phyloP scores from a whole-genome alignment of 2,113 vertebrate species.

The Etheostoma spectabile region DNA sequence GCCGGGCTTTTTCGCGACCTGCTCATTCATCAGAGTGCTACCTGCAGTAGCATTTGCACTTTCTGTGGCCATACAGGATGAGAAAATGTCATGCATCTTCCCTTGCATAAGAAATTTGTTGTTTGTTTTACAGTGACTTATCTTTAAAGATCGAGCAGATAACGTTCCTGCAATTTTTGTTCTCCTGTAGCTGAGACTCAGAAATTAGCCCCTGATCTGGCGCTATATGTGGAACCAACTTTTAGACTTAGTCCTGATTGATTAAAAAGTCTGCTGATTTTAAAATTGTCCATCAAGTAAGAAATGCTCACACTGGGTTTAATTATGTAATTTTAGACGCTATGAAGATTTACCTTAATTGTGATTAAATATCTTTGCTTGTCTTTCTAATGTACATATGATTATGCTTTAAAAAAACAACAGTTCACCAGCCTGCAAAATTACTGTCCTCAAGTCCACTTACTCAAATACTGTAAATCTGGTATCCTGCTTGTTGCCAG shows the following conservation, averaged over 20 bases:
- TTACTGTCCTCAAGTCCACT: neutral
- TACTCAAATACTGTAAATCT: neutral
- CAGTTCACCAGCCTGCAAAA: neutral
- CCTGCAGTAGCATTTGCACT: conserved; percentile 54
- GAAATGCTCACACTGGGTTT: neutral
- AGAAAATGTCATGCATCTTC: neutral
- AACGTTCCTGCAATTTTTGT: conserved; percentile 6
- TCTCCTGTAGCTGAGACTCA: neutral
- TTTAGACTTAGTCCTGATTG: neutral
- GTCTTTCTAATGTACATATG: neutral
- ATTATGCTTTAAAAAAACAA: too few species aligned
- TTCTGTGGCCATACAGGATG: conserved; percentile 6
- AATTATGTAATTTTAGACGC: neutral
- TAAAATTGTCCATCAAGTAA: neutral
- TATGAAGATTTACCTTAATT: neutral
- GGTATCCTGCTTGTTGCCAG: neutral
- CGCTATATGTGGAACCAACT: neutral
- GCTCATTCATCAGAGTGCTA: conserved; percentile 71
- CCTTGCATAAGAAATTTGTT: conserved; percentile 10
- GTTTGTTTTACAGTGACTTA: conserved; percentile 30
- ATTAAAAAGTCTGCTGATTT: neutral
- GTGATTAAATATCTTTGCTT: neutral
- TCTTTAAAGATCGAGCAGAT: neutral
- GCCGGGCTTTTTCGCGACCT: conserved; percentile 62
- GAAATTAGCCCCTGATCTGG: neutral